phyloP scores from a whole-genome alignment of 2,797 vertebrate species.

The Galaxias olidus region DNA sequence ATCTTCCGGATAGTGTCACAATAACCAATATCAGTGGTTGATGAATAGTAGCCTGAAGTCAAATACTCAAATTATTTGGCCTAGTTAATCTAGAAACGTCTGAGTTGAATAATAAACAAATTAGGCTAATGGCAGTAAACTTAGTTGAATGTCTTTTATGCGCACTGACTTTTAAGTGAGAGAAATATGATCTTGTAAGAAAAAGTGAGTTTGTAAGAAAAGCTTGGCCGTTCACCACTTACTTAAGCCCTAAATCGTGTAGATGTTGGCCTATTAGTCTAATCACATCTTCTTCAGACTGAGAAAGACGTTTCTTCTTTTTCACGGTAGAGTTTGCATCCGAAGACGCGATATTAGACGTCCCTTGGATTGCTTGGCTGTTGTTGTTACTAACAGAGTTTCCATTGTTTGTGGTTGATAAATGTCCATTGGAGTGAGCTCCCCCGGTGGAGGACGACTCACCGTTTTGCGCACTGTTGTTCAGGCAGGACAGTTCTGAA shows the following conservation, averaged over 20 bases:
- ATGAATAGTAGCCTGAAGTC: no score
- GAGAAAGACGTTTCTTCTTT: constrained; percentile 91
- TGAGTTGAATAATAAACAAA: no score
- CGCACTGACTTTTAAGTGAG: no score
- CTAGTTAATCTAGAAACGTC: no score
- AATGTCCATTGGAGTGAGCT: constrained; percentile 69
- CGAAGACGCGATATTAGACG: constrained; percentile 57
- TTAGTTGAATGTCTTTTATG: no score
- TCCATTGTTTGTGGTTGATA: constrained; percentile 61
- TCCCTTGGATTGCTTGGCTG: constrained; percentile 68
- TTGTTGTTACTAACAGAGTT: constrained; percentile 78
- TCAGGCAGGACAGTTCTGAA: constrained; percentile 71
- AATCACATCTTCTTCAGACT: constrained; percentile 94
- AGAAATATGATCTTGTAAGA: constrained; percentile 1
- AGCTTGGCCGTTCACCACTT: constrained; percentile 65
- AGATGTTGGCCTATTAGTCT: constrained; percentile 94
- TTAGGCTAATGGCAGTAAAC: no score
- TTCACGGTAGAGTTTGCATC: constrained; percentile 75
- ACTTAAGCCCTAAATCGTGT: constrained; percentile 93
- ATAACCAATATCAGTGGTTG: no score
- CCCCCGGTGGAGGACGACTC: constrained; percentile 74
- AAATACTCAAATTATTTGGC: no score
- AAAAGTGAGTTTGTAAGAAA: neutral
- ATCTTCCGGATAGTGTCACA: no score
- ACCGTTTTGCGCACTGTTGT: constrained; percentile 80